Evolutionary conservation across 2,113 vertebrate species (phyloP), one percentile per base, ranked within the genome.

Genomic region (Cephalopterus ornatus): DNA sequence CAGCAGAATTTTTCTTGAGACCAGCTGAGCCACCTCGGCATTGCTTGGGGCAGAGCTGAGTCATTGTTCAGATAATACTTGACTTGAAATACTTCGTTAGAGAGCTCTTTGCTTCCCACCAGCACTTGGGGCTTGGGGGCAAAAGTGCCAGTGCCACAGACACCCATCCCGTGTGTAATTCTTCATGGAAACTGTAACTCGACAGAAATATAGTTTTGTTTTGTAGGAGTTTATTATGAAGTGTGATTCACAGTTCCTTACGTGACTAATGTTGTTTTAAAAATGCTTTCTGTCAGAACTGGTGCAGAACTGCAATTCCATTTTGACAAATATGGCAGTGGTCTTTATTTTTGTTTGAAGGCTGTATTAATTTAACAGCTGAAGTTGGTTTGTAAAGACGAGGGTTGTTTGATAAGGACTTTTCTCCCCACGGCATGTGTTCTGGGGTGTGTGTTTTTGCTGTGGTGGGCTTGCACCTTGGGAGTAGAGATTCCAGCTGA

Each of bases 401-500:
- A 85, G 92, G 74, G 74, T 85, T 95, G 73, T 93, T 88, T 96
- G 96, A 95, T 98, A 95, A 93, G 93, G 70, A 20, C 41, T 55
- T 33, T 49, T 32, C 37, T 65, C 88, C 89, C 96, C 53, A 49
- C 17, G 41, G 94, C 95, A 87, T 93, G 76, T 97, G 76, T 90
- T 71, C 89, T 95, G 86, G 96, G 90, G 41, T 65, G 94, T 93
- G 95, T 98, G 86, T 63, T 97, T 91, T 97, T 97, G 86, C 97
- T 97, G 96, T 96, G 67, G 91, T 93, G 92, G 81, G 83, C 67
- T 97, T 95, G 92, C 72, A 97, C 91, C 80, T 89, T 95, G 95
- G 97, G 98, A 98, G 90, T 66, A 82, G 77, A 97, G 96, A 97
- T 97, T 98, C 96, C 97, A 98, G 94, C 97, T 97, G 95, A 98